Conservation (phyloP, 2,888 invertebrate species). For the Xanthorhoe spadicearia region DNA sequence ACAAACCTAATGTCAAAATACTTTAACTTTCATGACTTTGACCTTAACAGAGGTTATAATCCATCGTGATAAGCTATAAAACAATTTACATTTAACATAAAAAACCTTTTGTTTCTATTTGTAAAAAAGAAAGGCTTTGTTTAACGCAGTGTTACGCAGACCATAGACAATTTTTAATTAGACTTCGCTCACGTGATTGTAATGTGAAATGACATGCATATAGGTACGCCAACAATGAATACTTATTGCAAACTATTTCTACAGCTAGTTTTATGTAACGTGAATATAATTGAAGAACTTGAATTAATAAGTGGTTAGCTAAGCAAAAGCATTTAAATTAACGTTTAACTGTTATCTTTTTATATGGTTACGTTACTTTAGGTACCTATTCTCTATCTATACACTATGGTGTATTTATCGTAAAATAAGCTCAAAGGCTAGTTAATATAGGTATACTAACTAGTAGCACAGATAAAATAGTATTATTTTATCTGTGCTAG, state of each 20-base stretch:
- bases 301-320: too few relatives aligned
- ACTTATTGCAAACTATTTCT: neutral
- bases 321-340: too few relatives aligned
- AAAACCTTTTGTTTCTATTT: conserved; percentile 9
- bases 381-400: too few relatives aligned
- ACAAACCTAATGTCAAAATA: conserved; percentile 6
- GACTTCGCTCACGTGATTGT: conserved; percentile 31
- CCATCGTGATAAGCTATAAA: too few relatives aligned
- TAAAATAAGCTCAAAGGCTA: too few relatives aligned
- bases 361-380: too few relatives aligned
- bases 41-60: conserved; percentile 12
- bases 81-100: conserved; percentile 9
- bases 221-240: neutral
- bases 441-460: too few relatives aligned
- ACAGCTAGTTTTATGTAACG: neutral
- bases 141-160: conserved; percentile 24
- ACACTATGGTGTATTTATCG: too few relatives aligned
- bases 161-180: conserved; percentile 30
- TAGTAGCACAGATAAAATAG: too few relatives aligned
- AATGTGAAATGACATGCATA: conserved; percentile 20
- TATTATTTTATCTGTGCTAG: too few relatives aligned
- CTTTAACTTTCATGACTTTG: conserved; percentile 16
- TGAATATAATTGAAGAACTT: too few relatives aligned
- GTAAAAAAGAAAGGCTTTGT: conserved; percentile 25
- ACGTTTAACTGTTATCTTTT: too few relatives aligned